Evolutionary conservation across 2,113 vertebrate species (phyloP), one percentile per base, ranked within the genome.

Genomic region (Cyphomyrus plagiostoma): DNA sequence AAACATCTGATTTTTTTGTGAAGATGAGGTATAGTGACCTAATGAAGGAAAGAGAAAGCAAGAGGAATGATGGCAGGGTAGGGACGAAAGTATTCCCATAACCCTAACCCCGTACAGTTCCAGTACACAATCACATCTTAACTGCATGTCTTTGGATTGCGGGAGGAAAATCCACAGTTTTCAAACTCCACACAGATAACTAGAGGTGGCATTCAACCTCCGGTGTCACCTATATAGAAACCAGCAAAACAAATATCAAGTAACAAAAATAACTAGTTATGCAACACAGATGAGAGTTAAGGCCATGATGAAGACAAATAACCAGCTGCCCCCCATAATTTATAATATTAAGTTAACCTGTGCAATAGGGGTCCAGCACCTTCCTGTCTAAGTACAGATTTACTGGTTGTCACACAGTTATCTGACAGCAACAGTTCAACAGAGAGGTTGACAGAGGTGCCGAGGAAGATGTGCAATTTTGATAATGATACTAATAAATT

Each of bases 401-500:
- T 50, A 23, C 49, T 90, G 26, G 11, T 53, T 74, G 86, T 50
- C 17, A 86, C 10, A 26, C 50, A 15, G n/a, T 80, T 77, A 30
- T 80, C 10, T 90, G 21, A 23, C 5, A 42, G 48, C 45, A 26
- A 53, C 48, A 35, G 49, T 52, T 13, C 53, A 26, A 82, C 8
- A 45, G 35, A 53, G 35, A 82, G 17, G n/a, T 87, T 87, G 6
- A 13, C 53, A 77, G 84, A 9, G 48, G 17, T 4, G 7, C 11
- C 3, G 30, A 62, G 48, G 62, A 80, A 50, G 15, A 52, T 45
- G 62, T 62, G 13, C 85, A 77, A 13, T 26, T 35, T 82, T 87
- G 48, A 88, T 80, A 88, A 90, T 87, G 62, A 42, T 90, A n/a
- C 26, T 77, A 90, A 90, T 87, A 90, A 53, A 70, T 80, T 87